Percentiles rank a stretch among this genome's conserved stretches.
Evolutionary conservation across 2,888 invertebrate species (phyloP).

Genomic region (Drosophila kokeensis): DNA sequence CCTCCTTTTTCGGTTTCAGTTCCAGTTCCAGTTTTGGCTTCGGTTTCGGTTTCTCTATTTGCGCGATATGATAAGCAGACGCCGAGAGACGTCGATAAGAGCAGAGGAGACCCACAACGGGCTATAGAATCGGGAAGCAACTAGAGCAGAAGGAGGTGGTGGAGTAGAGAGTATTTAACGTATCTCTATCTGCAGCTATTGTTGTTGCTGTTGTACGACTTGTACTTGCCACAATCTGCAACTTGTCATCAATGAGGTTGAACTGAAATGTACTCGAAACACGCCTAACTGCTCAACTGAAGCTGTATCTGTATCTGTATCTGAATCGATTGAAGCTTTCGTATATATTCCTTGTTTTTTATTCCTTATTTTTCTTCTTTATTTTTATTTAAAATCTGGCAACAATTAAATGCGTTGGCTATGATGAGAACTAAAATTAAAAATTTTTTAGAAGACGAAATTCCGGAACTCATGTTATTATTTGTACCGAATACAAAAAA

Average conservation of each 20-base stretch:
- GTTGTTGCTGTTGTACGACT: slow-evolving; percentile 3
- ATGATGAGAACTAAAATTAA: not conserved
- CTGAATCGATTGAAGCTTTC: not conserved
- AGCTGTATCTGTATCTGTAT: not conserved
- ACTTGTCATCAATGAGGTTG: slow-evolving; percentile 38
- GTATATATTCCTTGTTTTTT: not conserved
- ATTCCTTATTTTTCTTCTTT: not conserved
- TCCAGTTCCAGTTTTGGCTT: not conserved
- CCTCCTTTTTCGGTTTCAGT: not conserved
- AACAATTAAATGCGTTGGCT: not conserved
- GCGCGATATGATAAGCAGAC: slow-evolving; percentile 30
- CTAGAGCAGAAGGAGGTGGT: not conserved
- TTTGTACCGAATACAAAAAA: not conserved
- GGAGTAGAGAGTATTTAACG: not conserved
- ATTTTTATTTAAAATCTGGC: no score
- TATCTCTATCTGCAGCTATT: slow-evolving; percentile 35
- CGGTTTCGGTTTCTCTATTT: not conserved
- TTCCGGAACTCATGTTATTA: not conserved
- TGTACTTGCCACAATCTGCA: slow-evolving; percentile 34
- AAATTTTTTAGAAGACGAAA: not conserved
- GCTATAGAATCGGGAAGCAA: not conserved
- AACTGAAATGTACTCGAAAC: slow-evolving; percentile 13
- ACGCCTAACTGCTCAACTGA: not conserved
- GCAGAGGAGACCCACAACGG: not conserved
- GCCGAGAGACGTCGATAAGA: slow-evolving; percentile 19